phyloP scores from a whole-genome alignment of 2,888 invertebrate genomes.

The Crocallis elinguaria region DNA sequence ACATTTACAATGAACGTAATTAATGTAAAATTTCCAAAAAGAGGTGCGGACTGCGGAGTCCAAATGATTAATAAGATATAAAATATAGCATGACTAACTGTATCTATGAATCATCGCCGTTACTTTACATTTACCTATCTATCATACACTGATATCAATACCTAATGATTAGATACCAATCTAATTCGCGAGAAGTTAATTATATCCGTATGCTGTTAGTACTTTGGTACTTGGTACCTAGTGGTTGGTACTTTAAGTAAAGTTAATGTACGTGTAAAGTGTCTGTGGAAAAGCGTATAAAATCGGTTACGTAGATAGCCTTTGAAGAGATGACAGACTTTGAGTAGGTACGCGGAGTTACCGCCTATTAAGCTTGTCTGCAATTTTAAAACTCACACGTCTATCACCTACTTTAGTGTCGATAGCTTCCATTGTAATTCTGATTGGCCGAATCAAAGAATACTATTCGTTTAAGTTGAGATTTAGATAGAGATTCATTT shows the following conservation, averaged over 20 bases:
- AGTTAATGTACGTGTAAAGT: background rate
- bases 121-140: background rate
- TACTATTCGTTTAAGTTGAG: no score
- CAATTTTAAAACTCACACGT: no score
- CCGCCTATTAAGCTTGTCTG: no score
- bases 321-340: no score
- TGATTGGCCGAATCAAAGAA: no score
- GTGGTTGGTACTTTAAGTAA: background rate
- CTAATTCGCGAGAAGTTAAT: background rate
- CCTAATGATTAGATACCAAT: constrained; percentile 17
- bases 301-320: no score
- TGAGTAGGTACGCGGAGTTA: no score
- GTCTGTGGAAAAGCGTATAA: no score
- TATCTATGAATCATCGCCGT: constrained; percentile 3
- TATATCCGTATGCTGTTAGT: background rate
- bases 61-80: background rate
- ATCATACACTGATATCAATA: constrained; percentile 13
- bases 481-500: no score
- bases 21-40: background rate
- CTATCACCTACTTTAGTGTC: no score
- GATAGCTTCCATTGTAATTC: no score
- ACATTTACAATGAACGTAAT: no score
- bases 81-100: constrained; percentile 4
- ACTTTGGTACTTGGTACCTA: background rate
- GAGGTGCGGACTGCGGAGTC: background rate